Evolutionary conservation across 2,113 vertebrate genomes (phyloP).

Genomic region (Baryphthengus martii): DNA sequence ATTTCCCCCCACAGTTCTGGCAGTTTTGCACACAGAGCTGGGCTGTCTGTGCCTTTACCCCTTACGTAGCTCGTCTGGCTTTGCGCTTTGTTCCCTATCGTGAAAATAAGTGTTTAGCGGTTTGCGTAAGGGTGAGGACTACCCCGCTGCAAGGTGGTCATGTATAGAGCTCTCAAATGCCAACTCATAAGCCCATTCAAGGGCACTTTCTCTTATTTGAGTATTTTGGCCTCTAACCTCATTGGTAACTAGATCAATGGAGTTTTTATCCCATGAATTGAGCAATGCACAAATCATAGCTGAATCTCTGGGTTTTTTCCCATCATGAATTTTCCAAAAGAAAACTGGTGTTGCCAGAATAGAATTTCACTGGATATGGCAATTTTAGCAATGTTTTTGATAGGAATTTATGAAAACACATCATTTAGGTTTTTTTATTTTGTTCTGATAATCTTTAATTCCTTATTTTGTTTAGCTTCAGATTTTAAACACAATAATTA

Average conservation of each 20-base stretch:
- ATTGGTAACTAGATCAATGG: not conserved
- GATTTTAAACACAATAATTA: not conserved
- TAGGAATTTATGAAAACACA: not conserved
- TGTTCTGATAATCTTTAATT: not conserved
- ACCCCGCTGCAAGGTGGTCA: not conserved
- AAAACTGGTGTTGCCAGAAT: not conserved
- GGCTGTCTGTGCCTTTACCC: not conserved
- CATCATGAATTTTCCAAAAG: not conserved
- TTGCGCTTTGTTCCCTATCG: rapidly evolving
- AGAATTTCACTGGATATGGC: not conserved
- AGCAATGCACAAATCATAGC: not conserved
- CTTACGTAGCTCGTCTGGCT: rapidly evolving
- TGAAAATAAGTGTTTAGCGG: not conserved
- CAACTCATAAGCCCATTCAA: not conserved
- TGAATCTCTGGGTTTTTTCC: not conserved
- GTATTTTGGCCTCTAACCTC: not conserved
- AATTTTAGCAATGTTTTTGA: not conserved
- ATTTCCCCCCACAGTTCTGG: not conserved
- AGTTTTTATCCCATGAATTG: not conserved
- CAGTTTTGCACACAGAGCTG: not conserved
- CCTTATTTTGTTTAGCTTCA: not conserved
- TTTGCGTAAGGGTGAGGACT: not conserved
- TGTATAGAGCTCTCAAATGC: not conserved
- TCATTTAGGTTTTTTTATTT: not conserved
- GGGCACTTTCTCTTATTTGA: not conserved